Evolutionary conservation across 2,888 invertebrate species (phyloP), one percentile per base, ranked within the genome.

Genomic region (Trichopoda pennipes): DNA sequence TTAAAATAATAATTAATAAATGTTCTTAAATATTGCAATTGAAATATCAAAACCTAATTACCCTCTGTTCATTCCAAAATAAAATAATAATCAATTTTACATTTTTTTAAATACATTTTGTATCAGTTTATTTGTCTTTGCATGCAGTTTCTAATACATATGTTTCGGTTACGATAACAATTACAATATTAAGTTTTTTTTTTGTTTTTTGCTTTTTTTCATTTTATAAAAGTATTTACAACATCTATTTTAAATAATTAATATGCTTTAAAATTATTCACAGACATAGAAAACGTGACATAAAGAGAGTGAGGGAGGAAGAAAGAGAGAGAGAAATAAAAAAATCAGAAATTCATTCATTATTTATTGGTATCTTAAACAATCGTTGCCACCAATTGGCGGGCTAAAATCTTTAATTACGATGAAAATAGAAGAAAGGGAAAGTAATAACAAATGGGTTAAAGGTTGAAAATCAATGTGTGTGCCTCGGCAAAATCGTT

Each of bases 141-240:
- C 82, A 82, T 82, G 82, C 82, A 66, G 58, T 76, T 75, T 76
- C 70, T 35, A 61, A 61, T 63, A n/a, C n/a, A n/a, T n/a, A 69
- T 61, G 58, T 82, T 79, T 75, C 66, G 74, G 61, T 77, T 81
- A 77, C 69, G 53, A 82, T 83, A 80, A 83, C 76, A 83, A 80
- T 83, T 73, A 61, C 53, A 12, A 76, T 80, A 80, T 64, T 53
- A 63, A 10, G 9, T 69, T 63, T 56, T 80, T 76, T 66, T 66
- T 21, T 44, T 55, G 51, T 44, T n/a, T 64, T 44, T 70, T 72
- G 55, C 10, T 64, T 44, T 72, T 72, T 42, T 49, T 49, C 44
- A 63, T 69, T 74, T 78, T 81, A 69, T 53, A 78, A 74, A 70
- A 68, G 85, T 88, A 89, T 89, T 86, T 89, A 89, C 89, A 89